Evolutionary conservation across 2,113 vertebrate species (phyloP), one percentile per base, ranked within the genome.

Genomic region (Ramphastos sulfuratus): DNA sequence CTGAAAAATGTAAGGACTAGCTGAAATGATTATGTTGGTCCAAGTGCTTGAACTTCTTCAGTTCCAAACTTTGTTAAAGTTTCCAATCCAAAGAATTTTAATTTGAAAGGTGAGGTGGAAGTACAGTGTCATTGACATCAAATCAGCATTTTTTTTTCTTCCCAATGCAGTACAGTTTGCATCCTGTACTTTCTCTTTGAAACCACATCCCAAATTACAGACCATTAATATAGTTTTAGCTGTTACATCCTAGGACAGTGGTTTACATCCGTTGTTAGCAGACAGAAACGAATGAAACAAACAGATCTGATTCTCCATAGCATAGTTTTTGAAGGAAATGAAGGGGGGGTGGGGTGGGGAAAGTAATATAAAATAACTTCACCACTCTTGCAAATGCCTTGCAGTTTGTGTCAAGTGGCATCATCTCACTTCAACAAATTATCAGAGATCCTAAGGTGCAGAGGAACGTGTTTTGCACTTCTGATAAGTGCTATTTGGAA

Each of bases 381-480:
- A 48, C 59, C 81, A 77, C 74, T 89, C 39, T 79, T 89, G 63
- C 55, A 95, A 87, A 93, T 4, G 8, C 35, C 21, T 73, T 78
- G 52, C 21, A 84, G 44, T 85, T 72, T 90, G 81, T 67, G 76
- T 91, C 56, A 73, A 95, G 82, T 86, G 80, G 90, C 20, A 69
- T 71, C 93, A 93, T 95, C 90, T 96, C 95, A 96, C 89, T 93
- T 80, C 14, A 94, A 52, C 80, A 90, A 93, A 74, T 94, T 94
- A 78, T 96, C 87, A 81, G 75, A 96, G 58, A 96, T 87, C 74
- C 63, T 67, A 94, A 96, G 72, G 92, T 91, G 76, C 91, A 93
- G 94, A 96, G 87, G 77, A 96, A 92, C 60, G 77, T 74, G 44
- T 85, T 94, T 92, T 90, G 72, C 89, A 90, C 81, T 96, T 96